phyloP scores from a whole-genome alignment of 2,888 invertebrate species.

The Noctua janthina region DNA sequence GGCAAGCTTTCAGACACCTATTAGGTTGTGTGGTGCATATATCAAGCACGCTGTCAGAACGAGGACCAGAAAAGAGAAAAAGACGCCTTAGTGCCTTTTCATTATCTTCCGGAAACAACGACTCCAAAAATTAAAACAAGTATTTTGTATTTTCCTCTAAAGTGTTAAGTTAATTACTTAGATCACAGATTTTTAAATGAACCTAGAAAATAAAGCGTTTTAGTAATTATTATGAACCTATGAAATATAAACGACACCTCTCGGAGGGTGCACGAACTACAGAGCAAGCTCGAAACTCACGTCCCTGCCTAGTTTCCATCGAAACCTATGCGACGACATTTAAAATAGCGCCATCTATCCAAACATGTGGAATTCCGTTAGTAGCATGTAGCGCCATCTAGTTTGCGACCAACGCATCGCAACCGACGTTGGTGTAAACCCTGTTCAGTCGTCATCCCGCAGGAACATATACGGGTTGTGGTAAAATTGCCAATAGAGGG shows the following conservation, averaged over 20 bases:
- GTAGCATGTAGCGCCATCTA: constrained; percentile 60
- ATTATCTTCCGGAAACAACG: neutral
- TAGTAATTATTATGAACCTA: too few species aligned
- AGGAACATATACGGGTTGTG: constrained; percentile 64
- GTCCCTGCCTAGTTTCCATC: constrained; percentile 21
- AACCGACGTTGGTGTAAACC: constrained; percentile 22
- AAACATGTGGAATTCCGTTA: constrained; percentile 14
- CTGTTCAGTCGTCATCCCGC: constrained; percentile 53
- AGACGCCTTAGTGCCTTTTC: constrained; percentile 20
- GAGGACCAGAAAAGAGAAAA: constrained; percentile 59
- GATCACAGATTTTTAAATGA: neutral
- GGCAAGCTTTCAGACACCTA: constrained; percentile 64
- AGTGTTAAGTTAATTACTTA: neutral
- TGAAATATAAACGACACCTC: constrained; percentile 69
- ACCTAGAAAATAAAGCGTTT: neutral
- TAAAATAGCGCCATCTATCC: constrained; percentile 69
- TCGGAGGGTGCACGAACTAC: constrained; percentile 66
- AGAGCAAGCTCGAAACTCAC: constrained; percentile 13
- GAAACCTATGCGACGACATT: constrained; percentile 13
- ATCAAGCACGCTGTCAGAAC: constrained; percentile 56
- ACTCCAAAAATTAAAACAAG: neutral
- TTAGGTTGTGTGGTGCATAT: constrained; percentile 63
- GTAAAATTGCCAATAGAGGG: constrained; percentile 76
- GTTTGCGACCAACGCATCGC: constrained; percentile 9
- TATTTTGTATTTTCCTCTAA: neutral